phyloP scores from a whole-genome alignment of 2,888 invertebrate genomes.

The Papilio elwesi region DNA sequence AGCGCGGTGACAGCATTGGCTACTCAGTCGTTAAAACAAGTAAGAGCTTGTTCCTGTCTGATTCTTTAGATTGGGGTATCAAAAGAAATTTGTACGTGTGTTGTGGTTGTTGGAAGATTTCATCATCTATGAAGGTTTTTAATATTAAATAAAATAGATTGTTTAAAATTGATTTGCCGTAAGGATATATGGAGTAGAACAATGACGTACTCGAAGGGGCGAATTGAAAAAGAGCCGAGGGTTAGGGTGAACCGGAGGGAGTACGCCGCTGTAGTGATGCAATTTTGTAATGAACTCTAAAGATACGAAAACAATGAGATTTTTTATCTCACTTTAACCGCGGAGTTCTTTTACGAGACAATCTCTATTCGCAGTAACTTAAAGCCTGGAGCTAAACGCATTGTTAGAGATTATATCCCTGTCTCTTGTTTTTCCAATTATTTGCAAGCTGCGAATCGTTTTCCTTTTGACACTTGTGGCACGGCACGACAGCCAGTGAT shows the following conservation, averaged over 20 bases:
- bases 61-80: too few species aligned
- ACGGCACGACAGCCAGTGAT: conserved; percentile 55
- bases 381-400: conserved; percentile 49
- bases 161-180: conserved; percentile 61
- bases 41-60: too few species aligned
- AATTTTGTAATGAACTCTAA: conserved; percentile 67
- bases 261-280: conserved; percentile 52
- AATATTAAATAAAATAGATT: not conserved
- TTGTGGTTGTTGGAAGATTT: too few species aligned
- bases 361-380: conserved; percentile 3
- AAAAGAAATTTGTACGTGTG: too few species aligned
- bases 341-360: conserved; percentile 42
- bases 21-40: too few species aligned
- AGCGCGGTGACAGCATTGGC: too few species aligned
- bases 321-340: conserved; percentile 56
- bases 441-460: conserved; percentile 52
- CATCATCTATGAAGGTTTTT: too few species aligned
- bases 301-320: conserved; percentile 47
- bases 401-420: conserved; percentile 49
- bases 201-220: conserved; percentile 54
- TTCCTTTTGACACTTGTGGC: conserved; percentile 73
- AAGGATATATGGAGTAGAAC: conserved; percentile 53
- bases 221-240: conserved; percentile 65
- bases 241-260: conserved; percentile 50
- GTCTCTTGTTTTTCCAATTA: conserved; percentile 70